A percentile compares a stretch with the other conserved stretches of the same genome.
Conservation (phyloP, 1,140 invertebrate genomes). For the Oscheius sp. region DNA sequence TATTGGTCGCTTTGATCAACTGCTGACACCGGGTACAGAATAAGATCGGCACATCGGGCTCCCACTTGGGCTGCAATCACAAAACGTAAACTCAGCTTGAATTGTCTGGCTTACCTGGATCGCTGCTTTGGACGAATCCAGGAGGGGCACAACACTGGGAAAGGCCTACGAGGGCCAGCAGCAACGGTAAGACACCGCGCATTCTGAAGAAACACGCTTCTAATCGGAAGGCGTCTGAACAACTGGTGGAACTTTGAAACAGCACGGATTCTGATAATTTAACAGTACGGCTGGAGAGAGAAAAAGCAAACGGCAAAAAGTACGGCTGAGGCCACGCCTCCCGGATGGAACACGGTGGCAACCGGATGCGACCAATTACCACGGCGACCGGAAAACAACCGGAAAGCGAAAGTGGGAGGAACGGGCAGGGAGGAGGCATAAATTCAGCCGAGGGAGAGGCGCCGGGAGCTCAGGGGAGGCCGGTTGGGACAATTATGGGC, state of each 20-base stretch:
- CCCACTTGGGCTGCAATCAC: slow-evolving; percentile 51
- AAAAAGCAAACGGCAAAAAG: neutral
- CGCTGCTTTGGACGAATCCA: slow-evolving; percentile 48
- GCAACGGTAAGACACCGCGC: neutral
- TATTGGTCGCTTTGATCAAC: slow-evolving; percentile 61
- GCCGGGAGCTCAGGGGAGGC: too few relatives aligned
- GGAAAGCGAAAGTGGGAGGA: too few relatives aligned
- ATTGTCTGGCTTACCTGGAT: slow-evolving; percentile 41
- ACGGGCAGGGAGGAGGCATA: too few relatives aligned
- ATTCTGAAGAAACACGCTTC: neutral
- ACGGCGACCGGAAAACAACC: neutral
- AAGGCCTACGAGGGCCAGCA: neutral
- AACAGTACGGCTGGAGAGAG: too few relatives aligned
- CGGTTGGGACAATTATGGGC: too few relatives aligned
- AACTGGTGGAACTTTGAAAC: neutral
- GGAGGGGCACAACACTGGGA: slow-evolving; percentile 42
- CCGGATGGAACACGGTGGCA: neutral
- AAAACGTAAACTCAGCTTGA: neutral
- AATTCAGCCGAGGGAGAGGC: too few relatives aligned
- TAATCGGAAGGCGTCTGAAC: neutral
- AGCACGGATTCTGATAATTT: too few relatives aligned
- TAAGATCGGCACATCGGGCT: slow-evolving; percentile 58
- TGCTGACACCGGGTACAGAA: slow-evolving; percentile 58
- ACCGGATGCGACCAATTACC: neutral
- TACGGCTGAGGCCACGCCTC: neutral